These are phyloP conservation scores for Amphimallon solstitiale DNA, from an alignment of 2,888 invertebrate species.

Conservation along the genomic window DNA sequence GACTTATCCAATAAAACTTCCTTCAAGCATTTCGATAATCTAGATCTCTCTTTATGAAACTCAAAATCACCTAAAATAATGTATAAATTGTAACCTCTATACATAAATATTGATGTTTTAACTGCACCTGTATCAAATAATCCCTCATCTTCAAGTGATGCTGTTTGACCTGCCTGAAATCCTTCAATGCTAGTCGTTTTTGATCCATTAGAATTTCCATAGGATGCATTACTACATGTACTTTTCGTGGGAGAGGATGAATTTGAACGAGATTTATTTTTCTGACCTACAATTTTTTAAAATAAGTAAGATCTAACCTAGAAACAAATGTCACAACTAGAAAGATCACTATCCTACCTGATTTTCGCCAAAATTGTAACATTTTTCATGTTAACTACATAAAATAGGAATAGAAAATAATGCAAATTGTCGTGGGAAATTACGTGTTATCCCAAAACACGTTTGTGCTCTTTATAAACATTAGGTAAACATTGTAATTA, in stretches of 20 bases:
- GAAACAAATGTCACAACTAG: constrained; percentile 37
- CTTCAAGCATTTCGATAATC: constrained; percentile 77
- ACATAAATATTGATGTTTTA: background rate
- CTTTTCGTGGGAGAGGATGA: constrained; percentile 41
- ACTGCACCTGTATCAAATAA: constrained; percentile 57
- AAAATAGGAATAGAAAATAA: constrained; percentile 16
- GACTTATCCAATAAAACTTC: constrained; percentile 83
- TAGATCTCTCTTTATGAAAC: constrained; percentile 62
- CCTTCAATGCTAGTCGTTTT: constrained; percentile 43
- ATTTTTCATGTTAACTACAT: constrained; percentile 46
- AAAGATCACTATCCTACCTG: constrained; percentile 66
- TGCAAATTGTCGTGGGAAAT: constrained; percentile 35
- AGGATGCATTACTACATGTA: constrained; percentile 42
- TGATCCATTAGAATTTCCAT: constrained; percentile 40
- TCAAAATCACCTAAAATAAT: constrained; percentile 54
- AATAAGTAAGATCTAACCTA: constrained; percentile 43
- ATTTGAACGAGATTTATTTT: constrained; percentile 45
- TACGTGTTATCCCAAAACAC: constrained; percentile 29
- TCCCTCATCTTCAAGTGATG: constrained; percentile 58
- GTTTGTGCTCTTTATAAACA: constrained; percentile 39
- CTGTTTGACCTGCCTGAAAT: constrained; percentile 39
- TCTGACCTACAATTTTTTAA: constrained; percentile 50
- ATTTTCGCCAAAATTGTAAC: constrained; percentile 81
- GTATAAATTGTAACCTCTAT: background rate
- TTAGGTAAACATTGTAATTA: constrained; percentile 34